phyloP scores from a whole-genome alignment of 2,113 vertebrate genomes.

The Aegotheles bennettii region DNA sequence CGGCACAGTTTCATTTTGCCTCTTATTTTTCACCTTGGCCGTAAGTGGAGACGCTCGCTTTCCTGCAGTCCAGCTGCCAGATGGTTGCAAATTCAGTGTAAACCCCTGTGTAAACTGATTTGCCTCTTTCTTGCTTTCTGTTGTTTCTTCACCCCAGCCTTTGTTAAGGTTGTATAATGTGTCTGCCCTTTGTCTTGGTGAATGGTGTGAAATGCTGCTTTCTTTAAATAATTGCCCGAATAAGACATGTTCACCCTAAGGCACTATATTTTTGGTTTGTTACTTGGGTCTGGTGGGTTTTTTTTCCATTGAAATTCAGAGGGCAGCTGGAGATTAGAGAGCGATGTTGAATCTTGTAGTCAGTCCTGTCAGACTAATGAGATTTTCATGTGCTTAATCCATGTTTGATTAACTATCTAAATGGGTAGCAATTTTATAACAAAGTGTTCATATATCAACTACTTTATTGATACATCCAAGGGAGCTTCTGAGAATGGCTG shows the following conservation, averaged over 20 bases:
- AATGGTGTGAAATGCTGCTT: neutral
- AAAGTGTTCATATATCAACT: neutral
- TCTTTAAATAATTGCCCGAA: neutral
- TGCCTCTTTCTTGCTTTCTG: neutral
- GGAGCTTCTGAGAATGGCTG: neutral
- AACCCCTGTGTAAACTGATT: neutral
- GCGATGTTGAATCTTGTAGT: neutral
- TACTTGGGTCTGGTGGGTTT: rapidly evolving
- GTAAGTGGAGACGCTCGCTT: neutral
- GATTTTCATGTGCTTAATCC: neutral
- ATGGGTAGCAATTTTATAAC: neutral
- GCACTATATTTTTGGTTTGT: neutral
- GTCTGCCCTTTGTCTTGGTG: neutral
- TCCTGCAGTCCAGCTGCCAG: neutral
- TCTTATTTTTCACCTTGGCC: neutral
- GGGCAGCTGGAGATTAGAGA: neutral
- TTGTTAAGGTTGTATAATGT: neutral
- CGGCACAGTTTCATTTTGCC: neutral
- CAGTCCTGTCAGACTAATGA: neutral
- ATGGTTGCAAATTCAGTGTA: neutral
- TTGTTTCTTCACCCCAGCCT: neutral
- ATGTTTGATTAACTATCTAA: neutral
- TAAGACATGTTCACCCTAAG: neutral
- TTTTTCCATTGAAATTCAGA: neutral
- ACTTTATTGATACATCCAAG: neutral